A percentile compares a stretch with the other conserved stretches of the same genome.
phyloP scores from a whole-genome alignment of 2,113 vertebrate genomes.

The Toxotes chatareus region DNA sequence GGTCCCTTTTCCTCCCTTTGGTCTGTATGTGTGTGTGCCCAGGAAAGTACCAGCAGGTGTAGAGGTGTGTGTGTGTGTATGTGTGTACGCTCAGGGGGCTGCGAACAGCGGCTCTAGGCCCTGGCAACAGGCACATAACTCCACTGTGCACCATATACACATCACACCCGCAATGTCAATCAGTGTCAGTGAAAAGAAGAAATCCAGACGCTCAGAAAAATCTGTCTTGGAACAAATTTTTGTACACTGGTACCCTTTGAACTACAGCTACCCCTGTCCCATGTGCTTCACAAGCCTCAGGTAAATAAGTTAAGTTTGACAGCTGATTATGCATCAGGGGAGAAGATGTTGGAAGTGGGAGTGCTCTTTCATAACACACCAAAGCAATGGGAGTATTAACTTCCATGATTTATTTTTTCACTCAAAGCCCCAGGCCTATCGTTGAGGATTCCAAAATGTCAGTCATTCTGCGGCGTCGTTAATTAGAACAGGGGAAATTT shows the following conservation, averaged over 20 bases:
- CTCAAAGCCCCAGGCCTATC: conserved; percentile 28
- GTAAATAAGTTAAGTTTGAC: conserved; percentile 76
- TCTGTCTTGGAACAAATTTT: conserved; percentile 47
- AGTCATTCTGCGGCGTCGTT: conserved; percentile 46
- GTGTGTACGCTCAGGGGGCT: conserved; percentile 28
- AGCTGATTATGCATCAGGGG: conserved; percentile 72
- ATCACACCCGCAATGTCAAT: conserved; percentile 71
- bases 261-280: conserved; percentile 56
- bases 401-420: conserved; percentile 67
- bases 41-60: conserved; percentile 75
- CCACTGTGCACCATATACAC: conserved; percentile 45
- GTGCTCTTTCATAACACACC: conserved; percentile 65
- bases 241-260: conserved; percentile 70
- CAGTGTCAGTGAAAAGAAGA: conserved; percentile 73
- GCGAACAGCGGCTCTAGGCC: conserved; percentile 25
- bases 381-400: conserved; percentile 73
- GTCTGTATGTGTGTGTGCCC: conserved; percentile 32
- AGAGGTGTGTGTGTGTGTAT: conserved; percentile 45
- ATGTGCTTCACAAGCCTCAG: conserved; percentile 58
- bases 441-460: conserved; percentile 59
- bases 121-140: conserved; percentile 50
- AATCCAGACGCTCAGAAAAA: conserved; percentile 73
- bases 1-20: conserved; percentile 62
- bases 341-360: conserved; percentile 63
- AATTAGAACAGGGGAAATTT: conserved; percentile 49